Conservation (phyloP, 2,888 invertebrate species). For the Petrolisthes manimaculis region DNA sequence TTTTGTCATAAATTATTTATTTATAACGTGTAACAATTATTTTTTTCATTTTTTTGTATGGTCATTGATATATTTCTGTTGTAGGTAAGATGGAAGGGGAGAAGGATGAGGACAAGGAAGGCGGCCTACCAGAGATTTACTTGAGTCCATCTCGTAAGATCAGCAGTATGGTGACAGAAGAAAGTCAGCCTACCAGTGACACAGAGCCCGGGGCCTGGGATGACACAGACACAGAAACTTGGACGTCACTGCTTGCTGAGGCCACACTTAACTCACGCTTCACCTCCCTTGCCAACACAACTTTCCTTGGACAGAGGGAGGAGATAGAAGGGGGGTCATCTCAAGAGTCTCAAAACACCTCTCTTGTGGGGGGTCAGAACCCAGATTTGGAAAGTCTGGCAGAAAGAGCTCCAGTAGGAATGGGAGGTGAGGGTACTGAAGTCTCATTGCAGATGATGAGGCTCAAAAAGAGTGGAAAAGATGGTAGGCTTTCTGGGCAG, state of each 20-base stretch:
- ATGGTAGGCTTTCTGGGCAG: slow-evolving; percentile 16
- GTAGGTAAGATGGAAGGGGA: slow-evolving; percentile 29
- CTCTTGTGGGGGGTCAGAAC: not conserved
- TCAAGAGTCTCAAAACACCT: slow-evolving; percentile 13
- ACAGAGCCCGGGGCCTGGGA: slow-evolving; percentile 44
- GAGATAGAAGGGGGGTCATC: slow-evolving; percentile 54
- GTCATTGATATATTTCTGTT: slow-evolving; percentile 10
- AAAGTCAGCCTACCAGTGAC: slow-evolving; percentile 21
- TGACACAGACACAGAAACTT: slow-evolving; percentile 43
- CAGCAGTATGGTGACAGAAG: not conserved
- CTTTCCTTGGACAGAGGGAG: slow-evolving; percentile 35
- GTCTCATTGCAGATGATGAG: not conserved
- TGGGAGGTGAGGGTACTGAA: not conserved
- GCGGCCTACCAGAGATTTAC: slow-evolving; percentile 55
- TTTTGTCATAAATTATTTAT: too few species aligned
- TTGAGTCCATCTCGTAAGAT: slow-evolving; percentile 36
- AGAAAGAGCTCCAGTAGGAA: not conserved
- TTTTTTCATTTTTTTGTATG: too few species aligned
- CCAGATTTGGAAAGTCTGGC: not conserved
- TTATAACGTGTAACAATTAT: too few species aligned
- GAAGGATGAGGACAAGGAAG: slow-evolving; percentile 20
- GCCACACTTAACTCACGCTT: not conserved
- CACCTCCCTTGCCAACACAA: not conserved
- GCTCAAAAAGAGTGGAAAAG: not conserved
- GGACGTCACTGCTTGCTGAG: slow-evolving; percentile 35